Percentiles rank a stretch among this genome's conserved stretches.
phyloP scores from a whole-genome alignment of 2,888 invertebrate genomes.

The Ophioninae sp. region DNA sequence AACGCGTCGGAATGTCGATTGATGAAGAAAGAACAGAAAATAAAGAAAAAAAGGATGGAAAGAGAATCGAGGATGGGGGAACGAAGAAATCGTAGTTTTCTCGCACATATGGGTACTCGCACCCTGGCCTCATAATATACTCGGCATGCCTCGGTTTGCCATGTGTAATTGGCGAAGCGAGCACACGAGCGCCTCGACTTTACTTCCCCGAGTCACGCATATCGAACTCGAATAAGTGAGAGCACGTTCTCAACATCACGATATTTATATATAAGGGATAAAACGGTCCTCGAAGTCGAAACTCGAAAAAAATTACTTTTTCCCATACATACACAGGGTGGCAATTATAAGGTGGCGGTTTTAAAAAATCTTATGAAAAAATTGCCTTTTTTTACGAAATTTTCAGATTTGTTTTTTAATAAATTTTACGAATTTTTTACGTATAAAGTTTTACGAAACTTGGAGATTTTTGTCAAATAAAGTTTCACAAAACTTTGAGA shows the following conservation, averaged over 20 bases:
- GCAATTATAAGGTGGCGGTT: neutral
- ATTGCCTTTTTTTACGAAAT: no score
- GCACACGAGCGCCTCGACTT: conserved; percentile 61
- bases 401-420: no score
- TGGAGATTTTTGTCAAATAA: no score
- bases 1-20: conserved; percentile 61
- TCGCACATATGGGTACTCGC: conserved; percentile 58
- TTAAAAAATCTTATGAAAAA: neutral
- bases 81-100: conserved; percentile 63
- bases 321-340: neutral
- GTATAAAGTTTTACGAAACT: no score
- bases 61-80: conserved; percentile 6
- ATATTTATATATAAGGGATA: neutral
- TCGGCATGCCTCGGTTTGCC: conserved; percentile 25
- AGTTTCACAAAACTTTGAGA: no score
- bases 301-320: neutral
- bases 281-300: no score
- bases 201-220: conserved; percentile 78
- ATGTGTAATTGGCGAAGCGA: conserved; percentile 64
- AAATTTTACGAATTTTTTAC: no score
- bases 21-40: conserved; percentile 35
- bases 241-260: conserved; percentile 26
- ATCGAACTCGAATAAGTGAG: conserved; percentile 42
- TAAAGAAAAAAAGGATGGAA: conserved; percentile 1
- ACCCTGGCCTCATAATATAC: conserved; percentile 53